Percentiles rank a stretch among this genome's conserved stretches.
These are phyloP conservation scores for Palloptera scutellata DNA, from an alignment of 2,888 invertebrate genomes.

Conservation along the genomic window DNA sequence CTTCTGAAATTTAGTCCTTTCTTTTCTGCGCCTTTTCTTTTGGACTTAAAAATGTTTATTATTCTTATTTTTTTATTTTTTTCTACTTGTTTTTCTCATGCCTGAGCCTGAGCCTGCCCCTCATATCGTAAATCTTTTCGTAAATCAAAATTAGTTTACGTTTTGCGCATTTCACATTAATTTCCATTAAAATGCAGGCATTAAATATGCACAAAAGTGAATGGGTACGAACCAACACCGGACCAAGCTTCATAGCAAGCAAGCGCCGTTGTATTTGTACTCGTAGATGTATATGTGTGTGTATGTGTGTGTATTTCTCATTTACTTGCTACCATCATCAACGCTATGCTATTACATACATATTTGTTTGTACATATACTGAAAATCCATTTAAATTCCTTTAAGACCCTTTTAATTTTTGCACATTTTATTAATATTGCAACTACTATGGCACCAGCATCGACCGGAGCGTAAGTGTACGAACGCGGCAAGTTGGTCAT, in stretches of 20 bases:
- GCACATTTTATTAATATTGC: conserved; percentile 55
- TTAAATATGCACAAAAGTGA: conserved; percentile 52
- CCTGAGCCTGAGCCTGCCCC: background rate
- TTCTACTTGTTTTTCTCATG: background rate
- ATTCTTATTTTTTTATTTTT: background rate
- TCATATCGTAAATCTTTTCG: conserved; percentile 21
- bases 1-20: no score
- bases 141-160: conserved; percentile 21
- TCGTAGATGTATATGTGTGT: conserved; percentile 28
- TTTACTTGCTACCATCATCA: conserved; percentile 7
- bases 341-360: no score
- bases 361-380: background rate
- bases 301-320: no score
- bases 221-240: no score
- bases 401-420: conserved; percentile 54
- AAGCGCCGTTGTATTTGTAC: conserved; percentile 22
- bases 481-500: conserved; percentile 2
- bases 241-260: no score
- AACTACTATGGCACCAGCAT: conserved; percentile 30
- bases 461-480: no score
- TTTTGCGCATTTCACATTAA: conserved; percentile 82
- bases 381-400: conserved; percentile 55
- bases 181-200: conserved; percentile 61
- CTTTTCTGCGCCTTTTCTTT: no score
- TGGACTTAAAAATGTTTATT: background rate